Conservation (phyloP, 2,797 vertebrate species). For the Sebastes kiyomatsui region DNA sequence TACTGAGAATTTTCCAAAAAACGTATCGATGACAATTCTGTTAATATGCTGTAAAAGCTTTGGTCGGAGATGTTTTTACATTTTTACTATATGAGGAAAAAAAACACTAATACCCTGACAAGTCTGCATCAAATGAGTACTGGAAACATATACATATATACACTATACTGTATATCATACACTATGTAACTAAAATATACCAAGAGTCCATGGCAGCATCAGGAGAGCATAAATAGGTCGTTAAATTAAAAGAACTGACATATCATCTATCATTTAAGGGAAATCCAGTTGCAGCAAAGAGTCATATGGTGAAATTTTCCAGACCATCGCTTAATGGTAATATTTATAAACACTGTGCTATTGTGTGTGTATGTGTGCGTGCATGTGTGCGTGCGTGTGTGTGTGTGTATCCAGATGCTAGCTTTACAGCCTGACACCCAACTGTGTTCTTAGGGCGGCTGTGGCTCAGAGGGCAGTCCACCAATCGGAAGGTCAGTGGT, state of each 20-base stretch:
- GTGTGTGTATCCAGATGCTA: background rate
- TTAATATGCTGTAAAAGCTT: background rate
- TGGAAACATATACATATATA: background rate
- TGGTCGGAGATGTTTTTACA: background rate
- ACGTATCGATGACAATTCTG: background rate
- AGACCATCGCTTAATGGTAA: slow-evolving; percentile 17
- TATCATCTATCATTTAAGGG: slow-evolving; percentile 3
- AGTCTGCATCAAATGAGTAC: background rate
- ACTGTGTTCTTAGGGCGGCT: slow-evolving; percentile 24
- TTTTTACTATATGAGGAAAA: background rate
- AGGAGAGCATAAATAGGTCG: background rate
- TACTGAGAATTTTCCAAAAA: background rate
- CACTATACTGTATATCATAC: background rate
- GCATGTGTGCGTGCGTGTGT: slow-evolving; percentile 22
- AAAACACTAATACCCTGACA: background rate
- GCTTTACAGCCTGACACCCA: slow-evolving; percentile 14
- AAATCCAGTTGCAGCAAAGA: slow-evolving; percentile 12
- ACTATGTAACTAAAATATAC: background rate
- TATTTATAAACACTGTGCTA: slow-evolving; percentile 33
- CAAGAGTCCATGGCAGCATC: background rate
- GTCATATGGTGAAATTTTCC: slow-evolving; percentile 24
- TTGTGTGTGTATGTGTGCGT: background rate
- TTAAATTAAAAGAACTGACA: background rate
- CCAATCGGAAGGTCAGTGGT: no score
- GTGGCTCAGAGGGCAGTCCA: no score